Conservation (phyloP, 2,797 vertebrate species). For the Premnoplex brunnescens region DNA sequence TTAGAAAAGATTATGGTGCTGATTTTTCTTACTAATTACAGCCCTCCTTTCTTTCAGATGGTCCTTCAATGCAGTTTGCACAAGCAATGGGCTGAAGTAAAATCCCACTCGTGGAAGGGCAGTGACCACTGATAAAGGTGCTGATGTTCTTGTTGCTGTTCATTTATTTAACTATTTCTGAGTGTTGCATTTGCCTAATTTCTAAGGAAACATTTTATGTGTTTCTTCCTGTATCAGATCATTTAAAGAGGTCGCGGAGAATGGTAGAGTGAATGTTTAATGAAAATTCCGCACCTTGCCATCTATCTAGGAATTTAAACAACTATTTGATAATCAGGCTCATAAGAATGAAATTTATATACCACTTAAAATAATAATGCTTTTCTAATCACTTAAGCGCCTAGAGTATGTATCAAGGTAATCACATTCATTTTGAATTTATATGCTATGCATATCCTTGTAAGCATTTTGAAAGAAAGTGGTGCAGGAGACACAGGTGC, state of each 20-base stretch:
- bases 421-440: conserved; percentile 75
- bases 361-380: conserved; percentile 73
- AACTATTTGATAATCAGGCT: conserved; percentile 62
- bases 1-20: background rate
- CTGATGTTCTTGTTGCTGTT: background rate
- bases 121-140: background rate
- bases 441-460: conserved; percentile 59
- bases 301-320: conserved; percentile 64
- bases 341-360: conserved; percentile 69
- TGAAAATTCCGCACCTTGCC: conserved; percentile 52
- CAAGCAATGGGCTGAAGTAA: background rate
- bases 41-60: background rate
- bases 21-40: background rate
- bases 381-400: conserved; percentile 72
- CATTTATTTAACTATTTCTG: background rate
- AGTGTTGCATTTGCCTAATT: background rate
- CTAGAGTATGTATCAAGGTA: conserved; percentile 62
- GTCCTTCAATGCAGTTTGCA: background rate
- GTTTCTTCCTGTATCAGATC: background rate
- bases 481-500: conserved; percentile 77
- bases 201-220: background rate
- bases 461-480: conserved; percentile 75
- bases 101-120: background rate
- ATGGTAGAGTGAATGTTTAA: conserved; percentile 38
- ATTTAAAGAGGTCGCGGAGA: background rate